These are phyloP conservation scores for Pachyrhynchus sulphureomaculatus DNA, from an alignment of 1,140 invertebrate genomes.

Conservation along the genomic window DNA sequence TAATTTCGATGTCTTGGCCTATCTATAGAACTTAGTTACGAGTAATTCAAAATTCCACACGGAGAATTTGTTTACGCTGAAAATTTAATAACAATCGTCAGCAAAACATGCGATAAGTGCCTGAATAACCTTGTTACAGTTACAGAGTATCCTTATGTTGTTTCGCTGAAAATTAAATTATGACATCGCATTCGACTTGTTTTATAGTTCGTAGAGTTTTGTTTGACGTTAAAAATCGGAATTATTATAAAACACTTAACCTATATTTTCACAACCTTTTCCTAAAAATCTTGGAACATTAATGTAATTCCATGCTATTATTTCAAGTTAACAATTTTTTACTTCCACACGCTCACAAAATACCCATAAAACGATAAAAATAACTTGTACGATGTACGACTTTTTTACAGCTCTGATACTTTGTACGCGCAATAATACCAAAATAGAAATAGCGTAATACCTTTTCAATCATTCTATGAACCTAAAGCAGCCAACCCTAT, in stretches of 20 bases:
- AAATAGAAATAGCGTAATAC: not conserved
- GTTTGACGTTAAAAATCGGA: not conserved
- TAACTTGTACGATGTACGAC: no score
- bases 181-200: not conserved
- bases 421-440: not conserved
- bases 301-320: no score
- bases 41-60: not conserved
- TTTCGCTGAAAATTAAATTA: not conserved
- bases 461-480: slow-evolving; percentile 4
- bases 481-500: not conserved
- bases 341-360: no score
- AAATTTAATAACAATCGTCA: not conserved
- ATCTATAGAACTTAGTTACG: no score
- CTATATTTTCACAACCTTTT: not conserved
- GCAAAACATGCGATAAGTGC: not conserved
- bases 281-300: no score
- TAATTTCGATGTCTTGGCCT: not conserved
- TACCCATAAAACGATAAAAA: no score
- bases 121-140: slow-evolving; percentile 1
- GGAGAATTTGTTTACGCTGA: not conserved
- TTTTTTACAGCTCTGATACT: not conserved
- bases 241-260: not conserved
- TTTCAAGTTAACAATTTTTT: no score
- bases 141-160: not conserved
- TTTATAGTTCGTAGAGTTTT: not conserved